A percentile compares a stretch with the other conserved stretches of the same genome.
Conservation (phyloP, 2,113 vertebrate genomes). For the Pomatorhinus ruficollis region DNA sequence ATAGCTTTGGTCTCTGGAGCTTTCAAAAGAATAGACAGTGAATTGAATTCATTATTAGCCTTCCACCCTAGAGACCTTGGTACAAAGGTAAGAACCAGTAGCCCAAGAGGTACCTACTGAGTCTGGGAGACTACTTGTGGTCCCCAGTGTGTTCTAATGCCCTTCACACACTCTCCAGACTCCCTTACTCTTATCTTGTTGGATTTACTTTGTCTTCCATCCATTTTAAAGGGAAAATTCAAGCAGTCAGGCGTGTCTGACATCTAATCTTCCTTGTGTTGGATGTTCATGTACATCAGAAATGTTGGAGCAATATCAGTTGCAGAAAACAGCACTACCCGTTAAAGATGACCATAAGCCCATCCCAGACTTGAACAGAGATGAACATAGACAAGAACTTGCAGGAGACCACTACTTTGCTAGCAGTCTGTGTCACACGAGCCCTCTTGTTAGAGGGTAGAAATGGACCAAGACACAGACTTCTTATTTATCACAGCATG, state of each 20-base stretch:
- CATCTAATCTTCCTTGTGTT: background rate
- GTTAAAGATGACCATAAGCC: background rate
- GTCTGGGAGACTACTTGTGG: background rate
- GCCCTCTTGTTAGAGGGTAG: background rate
- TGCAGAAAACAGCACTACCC: background rate
- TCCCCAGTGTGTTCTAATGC: background rate
- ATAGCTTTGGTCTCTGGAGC: constrained; percentile 41
- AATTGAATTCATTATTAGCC: constrained; percentile 47
- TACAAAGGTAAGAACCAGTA: background rate
- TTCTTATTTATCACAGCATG: background rate
- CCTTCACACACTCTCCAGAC: background rate
- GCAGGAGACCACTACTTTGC: background rate
- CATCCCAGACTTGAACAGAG: background rate
- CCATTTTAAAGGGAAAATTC: constrained; percentile 14
- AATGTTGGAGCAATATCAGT: background rate
- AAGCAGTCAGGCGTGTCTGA: background rate
- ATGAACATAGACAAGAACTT: background rate
- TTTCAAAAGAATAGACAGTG: constrained; percentile 22
- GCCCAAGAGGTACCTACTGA: background rate
- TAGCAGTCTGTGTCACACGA: background rate
- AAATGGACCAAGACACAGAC: background rate
- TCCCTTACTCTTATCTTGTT: background rate
- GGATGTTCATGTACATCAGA: background rate
- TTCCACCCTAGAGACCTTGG: constrained; percentile 4
- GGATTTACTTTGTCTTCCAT: fast-evolving